Base-by-base conservation (phyloP, 2,797 vertebrate species). In the Pangasius macronema region DNA sequence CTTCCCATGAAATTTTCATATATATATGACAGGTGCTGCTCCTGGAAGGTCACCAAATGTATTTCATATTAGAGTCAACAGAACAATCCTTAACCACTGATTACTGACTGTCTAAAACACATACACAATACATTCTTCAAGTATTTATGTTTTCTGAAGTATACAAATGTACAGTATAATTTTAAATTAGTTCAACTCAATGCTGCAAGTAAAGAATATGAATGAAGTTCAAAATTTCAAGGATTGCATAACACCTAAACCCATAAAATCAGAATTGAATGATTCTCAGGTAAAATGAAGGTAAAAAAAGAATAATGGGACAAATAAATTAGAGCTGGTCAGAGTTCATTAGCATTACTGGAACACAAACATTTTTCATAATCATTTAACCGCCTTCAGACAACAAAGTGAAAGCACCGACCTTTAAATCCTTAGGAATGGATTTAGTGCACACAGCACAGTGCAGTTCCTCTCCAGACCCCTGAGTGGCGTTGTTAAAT, bases 351-450 rank as follows among this genome's bases (percentile, higher is more conserved):
- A 61, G 33, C 55, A 61, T 81, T 24, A 59, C 5, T 27, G 20
- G 46, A 80, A 57, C 4, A 18, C 46, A 18, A 76, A 30, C 0
- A 3, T 33, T 36, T 79, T 30, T 76, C 6, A 13, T 51, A 55
- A 24, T 11, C 7, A 36, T 57, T 79, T 33, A 79, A 79, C n/a
- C 3, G 10, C 49, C 16, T 80, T 59, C 11, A 42, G 22, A 65
- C 3, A 82, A 49, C 57, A 53, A 72, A 67, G 27, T 10, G 0
- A 76, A 42, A 55, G 3, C 57, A 91, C 94, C 72, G 0, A 96
- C 96, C 95, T 96, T 97, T 91, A 99, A 97, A 95, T 99, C 97
- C 88, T 95, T 97, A 92, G 95, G 92, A 93, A 99, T 90, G 2
- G 94, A 93, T 92, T 97, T 97, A 75, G 93, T 94, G 79, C 98